Base-by-base conservation (phyloP, 1,140 invertebrate genomes). In the Drosophila watanabei region DNA sequence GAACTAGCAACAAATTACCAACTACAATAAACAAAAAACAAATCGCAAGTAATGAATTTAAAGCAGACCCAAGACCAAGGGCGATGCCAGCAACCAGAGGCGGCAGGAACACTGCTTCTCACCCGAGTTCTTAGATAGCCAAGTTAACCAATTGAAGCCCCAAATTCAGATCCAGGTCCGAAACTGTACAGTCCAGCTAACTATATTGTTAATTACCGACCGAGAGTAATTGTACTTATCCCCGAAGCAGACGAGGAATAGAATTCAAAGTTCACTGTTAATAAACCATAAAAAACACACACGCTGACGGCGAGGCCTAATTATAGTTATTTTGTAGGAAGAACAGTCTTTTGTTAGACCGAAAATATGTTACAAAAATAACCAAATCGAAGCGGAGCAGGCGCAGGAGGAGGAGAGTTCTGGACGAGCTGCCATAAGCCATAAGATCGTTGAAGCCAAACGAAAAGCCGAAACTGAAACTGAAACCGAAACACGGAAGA, bases 1-100 rank as follows among this genome's bases (percentile, higher is more conserved):
- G 60, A 83, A 89, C 78, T 90, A 90, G 85, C 66, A 89, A 90
- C 85, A 89, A 89, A 85, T 84, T 82, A 86, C 66, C 59, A 89
- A 87, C 63, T 85, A 80, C 76, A 90, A 91, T 75, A 83, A 75
- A 73, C 68, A 88, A 48, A 91, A 88, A 71, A 91, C 70, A 80
- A 91, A 82, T 64, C 79, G 79, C 69, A 89, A 89, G 72, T 80
- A 80, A 84, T 79, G 90, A 91, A 84, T 72, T 75, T 84, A 92
- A 78, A 64, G 20, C 51, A 82, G 45, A 71, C 63, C 59, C 66
- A 30, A 51, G 32, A 73, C 37, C 70, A 73, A 51, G 70, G 70
- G 70, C 78, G 60, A 58, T 63, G 63, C 51, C 69, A 45, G 70
- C 61, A 49, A 66, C 20, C 39, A 70, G 70, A 66, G 35, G 54